Evolutionary conservation across 2,113 vertebrate genomes (phyloP), one percentile per base, ranked within the genome.

Genomic region (Colossoma macropomum): DNA sequence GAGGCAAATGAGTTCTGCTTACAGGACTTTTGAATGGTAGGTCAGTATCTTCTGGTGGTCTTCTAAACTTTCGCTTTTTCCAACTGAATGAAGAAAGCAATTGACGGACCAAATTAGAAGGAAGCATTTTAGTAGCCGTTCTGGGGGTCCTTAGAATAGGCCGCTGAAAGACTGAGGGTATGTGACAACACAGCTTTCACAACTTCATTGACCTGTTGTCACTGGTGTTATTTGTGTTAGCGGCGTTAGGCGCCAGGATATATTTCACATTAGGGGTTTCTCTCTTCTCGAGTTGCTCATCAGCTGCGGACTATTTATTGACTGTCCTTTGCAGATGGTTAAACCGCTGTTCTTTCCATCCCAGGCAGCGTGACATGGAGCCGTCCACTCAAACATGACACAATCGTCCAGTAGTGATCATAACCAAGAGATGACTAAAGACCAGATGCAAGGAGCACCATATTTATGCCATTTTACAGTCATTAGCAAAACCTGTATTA

Each of bases 221-320:
- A 87, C 70, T 23, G 77, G 25, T 77, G 83, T 80, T 87, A 86
- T 88, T 86, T 86, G 84, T 81, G 86, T 79, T 80, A 77, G 78
- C 60, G 11, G 73, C 21, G 50, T 82, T 79, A 88, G 92, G 90
- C 89, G 91, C 91, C 91, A 92, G 89, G 70, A 30, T 89, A 83
- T 82, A 89, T 87, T 30, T 82, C 87, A 84, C 89, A 86, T 89
- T 90, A 91, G 91, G 88, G 91, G 89, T 90, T 90, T 90, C 78
- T 77, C 86, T 90, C 91, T 89, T 92, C 92, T 93, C 92, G 90
- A 85, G 89, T 92, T 92, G 89, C 91, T 85, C 86, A 90, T 92
- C 91, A 93, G 93, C 91, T 93, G 92, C 87, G 87, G 86, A 90
- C 89, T 90, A 85, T 91, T 90, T 89, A 87, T 89, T 87, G 82